Percentiles rank a stretch among this genome's conserved stretches.
Conservation (phyloP, 1,140 invertebrate genomes). For the Holotrichia oblita region DNA sequence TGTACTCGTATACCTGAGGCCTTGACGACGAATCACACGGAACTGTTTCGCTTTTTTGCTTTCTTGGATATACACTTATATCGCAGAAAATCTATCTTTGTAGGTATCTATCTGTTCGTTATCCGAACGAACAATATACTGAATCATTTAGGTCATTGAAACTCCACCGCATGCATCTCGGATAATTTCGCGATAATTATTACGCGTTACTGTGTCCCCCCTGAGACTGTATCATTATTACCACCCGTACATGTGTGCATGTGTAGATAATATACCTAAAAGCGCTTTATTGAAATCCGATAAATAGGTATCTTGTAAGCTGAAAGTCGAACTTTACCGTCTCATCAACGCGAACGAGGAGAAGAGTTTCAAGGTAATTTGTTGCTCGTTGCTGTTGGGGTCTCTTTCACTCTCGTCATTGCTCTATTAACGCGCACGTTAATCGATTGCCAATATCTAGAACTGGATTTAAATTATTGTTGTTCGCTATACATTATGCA, state of each 20-base stretch:
- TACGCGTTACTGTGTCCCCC: not conserved
- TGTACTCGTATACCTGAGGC: not conserved
- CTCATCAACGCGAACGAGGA: too few species aligned
- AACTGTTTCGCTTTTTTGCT: not conserved
- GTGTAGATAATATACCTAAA: not conserved
- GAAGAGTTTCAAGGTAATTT: too few species aligned
- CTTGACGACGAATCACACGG: not conserved
- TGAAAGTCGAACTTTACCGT: too few species aligned
- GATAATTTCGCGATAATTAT: not conserved
- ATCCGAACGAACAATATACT: not conserved
- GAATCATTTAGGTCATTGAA: slow-evolving; percentile 7
- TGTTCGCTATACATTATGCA: too few species aligned
- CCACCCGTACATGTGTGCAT: not conserved
- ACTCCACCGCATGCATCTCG: not conserved
- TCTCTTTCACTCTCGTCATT: too few species aligned
- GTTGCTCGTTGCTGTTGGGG: too few species aligned
- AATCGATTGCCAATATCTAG: too few species aligned
- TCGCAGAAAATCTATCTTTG: not conserved
- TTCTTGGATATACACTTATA: not conserved
- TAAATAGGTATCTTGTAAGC: too few species aligned
- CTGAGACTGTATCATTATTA: not conserved
- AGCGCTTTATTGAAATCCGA: not conserved
- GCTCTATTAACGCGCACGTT: too few species aligned
- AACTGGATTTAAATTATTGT: too few species aligned
- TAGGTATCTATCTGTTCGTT: too few species aligned